Conservation (phyloP, 2,113 vertebrate species). For the Grus americana region DNA sequence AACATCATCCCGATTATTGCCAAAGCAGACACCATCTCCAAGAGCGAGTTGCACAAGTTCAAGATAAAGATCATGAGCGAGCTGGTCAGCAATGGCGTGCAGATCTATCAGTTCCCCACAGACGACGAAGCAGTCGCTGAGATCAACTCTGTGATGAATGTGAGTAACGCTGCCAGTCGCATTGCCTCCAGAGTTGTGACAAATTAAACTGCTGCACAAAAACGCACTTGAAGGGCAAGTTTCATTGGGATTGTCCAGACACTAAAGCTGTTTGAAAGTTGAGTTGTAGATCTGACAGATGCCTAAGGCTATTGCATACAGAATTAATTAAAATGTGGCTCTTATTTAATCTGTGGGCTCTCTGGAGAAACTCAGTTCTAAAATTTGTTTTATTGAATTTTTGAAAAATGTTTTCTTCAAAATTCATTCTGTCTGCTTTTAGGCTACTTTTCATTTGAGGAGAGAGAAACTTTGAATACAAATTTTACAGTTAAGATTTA, state of each 20-base stretch:
- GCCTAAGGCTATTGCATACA: neutral
- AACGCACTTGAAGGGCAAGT: neutral
- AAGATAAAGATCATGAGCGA: conserved; percentile 99
- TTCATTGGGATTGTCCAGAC: neutral
- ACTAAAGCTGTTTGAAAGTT: neutral
- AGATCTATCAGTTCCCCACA: conserved; percentile 98
- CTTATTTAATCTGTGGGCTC: neutral
- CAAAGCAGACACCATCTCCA: conserved; percentile 98
- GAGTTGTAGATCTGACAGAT: neutral
- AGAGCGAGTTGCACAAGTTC: conserved; percentile 97
- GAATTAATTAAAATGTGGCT: neutral
- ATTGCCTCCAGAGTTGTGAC: accelerated
- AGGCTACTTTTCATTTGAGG: neutral
- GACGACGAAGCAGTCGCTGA: conserved; percentile 93
- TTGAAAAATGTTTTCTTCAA: neutral
- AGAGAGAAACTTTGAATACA: neutral
- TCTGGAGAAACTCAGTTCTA: neutral
- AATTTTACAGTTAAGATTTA: neutral
- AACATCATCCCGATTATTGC: conserved; percentile 98
- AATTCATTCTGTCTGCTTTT: neutral
- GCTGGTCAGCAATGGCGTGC: conserved; percentile 96
- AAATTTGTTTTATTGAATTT: neutral
- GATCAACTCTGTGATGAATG: conserved; percentile 97
- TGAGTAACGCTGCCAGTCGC: conserved; percentile 67
- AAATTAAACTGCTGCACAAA: neutral